phyloP scores from a whole-genome alignment of 2,797 vertebrate species.

The Hafferia zeledoni region DNA sequence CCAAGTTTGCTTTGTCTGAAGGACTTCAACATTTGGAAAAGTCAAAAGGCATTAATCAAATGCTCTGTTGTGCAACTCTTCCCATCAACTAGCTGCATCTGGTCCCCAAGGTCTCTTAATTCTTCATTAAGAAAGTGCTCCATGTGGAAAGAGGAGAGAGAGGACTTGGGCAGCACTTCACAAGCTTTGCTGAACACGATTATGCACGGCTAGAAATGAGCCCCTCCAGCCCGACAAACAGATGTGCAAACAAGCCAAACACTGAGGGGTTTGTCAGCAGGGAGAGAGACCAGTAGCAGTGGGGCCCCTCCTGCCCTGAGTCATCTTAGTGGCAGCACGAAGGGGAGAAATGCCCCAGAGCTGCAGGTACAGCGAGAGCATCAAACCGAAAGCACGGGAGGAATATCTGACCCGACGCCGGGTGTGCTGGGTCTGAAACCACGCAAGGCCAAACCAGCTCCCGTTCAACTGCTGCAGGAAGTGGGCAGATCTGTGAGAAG shows the following conservation, averaged over 20 bases:
- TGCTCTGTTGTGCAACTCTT: background rate
- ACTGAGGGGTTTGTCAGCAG: background rate
- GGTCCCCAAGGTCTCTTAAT: background rate
- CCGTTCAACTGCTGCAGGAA: background rate
- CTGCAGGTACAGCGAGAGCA: background rate
- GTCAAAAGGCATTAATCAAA: background rate
- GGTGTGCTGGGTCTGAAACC: background rate
- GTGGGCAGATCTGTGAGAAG: background rate
- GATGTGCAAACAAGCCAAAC: background rate
- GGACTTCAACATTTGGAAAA: background rate
- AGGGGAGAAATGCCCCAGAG: background rate
- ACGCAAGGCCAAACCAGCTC: background rate
- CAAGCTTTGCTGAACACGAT: background rate
- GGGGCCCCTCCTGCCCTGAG: background rate
- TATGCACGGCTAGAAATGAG: background rate
- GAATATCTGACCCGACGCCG: accelerated
- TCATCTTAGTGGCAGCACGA: background rate
- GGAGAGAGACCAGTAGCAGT: background rate
- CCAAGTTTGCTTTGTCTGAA: background rate
- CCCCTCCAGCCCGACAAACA: background rate
- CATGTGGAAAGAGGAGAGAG: background rate
- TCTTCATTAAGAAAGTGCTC: background rate
- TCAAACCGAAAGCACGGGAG: background rate
- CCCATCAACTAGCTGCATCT: background rate
- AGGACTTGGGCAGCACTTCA: background rate